Evolutionary conservation across 2,797 vertebrate genomes (phyloP).

Genomic region (Gallinago nigripennis): DNA sequence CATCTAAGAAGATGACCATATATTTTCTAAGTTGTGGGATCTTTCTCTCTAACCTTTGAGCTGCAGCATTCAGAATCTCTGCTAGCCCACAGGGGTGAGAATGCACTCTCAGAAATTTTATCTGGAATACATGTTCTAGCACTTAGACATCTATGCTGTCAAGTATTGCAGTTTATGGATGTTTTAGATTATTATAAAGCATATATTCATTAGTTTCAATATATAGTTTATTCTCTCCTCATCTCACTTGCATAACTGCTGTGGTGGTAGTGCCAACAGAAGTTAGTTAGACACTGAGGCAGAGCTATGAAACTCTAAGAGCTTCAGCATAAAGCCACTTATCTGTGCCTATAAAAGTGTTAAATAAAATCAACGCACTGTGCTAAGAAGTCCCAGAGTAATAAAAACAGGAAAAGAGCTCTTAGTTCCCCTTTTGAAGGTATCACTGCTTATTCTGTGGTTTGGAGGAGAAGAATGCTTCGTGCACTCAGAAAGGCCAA

Average conservation of each 20-base stretch:
- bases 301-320: background rate
- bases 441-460: background rate
- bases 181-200: background rate
- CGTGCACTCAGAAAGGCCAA: background rate
- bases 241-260: background rate
- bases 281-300: background rate
- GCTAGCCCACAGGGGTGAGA: background rate
- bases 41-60: background rate
- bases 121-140: background rate
- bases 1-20: background rate
- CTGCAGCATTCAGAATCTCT: background rate
- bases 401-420: background rate
- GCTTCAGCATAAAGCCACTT: background rate
- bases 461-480: background rate
- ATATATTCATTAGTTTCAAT: background rate
- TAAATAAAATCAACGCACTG: slow-evolving; percentile 33
- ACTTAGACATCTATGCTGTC: background rate
- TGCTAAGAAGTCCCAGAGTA: background rate
- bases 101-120: background rate
- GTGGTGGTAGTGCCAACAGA: background rate
- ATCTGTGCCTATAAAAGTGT: background rate
- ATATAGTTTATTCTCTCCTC: background rate
- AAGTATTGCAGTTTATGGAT: background rate
- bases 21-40: background rate
- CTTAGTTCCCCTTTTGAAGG: background rate